Base-by-base conservation (phyloP, 2,797 vertebrate genomes). In the Naso thynnoides region DNA sequence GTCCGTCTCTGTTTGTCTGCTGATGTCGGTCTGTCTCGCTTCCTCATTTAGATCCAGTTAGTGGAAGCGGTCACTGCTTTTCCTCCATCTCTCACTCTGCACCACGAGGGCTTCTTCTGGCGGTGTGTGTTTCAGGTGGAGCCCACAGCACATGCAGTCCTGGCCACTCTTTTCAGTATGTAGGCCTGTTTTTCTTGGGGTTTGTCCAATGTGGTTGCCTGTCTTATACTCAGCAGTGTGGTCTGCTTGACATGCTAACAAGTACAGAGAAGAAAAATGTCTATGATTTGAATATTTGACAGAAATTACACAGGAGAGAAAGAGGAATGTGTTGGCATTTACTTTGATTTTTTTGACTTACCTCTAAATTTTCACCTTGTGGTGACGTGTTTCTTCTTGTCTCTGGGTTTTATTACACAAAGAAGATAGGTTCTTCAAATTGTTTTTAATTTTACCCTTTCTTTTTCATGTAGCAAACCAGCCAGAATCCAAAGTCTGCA, bases 71-170 rank as follows among this genome's bases (percentile, higher is more conserved):
- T 56, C 58, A 55, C 59, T 5, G 55, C 0, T 9, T 21, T 76
- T 45, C 81, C 79, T 54, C n/a, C 72, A 0, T 45, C 70, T 16
- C 83, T 92, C 66, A 93, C 77, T 6, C 92, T 97, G 66, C 95
- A 96, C 71, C 96, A 97, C 0, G 96, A 97, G 89, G 96, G 96
- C 14, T 97, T 97, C 89, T 97, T 98, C 88, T 96, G 95, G 95
- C 42, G 94, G 18, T 97, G 96, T 66, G 92, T 85, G 81, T 97
- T 97, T 86, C 92, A 93, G 19, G 93, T 94, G 0, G 90, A 96
- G 68, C 90, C 92, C 47, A 82, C 91, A 8, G 24, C 89, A 0
- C 92, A 95, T 16, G 93, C 85, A 4, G 87, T 96, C 76, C 94
- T 94, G 92, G 95, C 92, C 89, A 96, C 95, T 61, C 94, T 96